phyloP scores from a whole-genome alignment of 92 coral and sea anemone genomes.

The Porites lobata region DNA sequence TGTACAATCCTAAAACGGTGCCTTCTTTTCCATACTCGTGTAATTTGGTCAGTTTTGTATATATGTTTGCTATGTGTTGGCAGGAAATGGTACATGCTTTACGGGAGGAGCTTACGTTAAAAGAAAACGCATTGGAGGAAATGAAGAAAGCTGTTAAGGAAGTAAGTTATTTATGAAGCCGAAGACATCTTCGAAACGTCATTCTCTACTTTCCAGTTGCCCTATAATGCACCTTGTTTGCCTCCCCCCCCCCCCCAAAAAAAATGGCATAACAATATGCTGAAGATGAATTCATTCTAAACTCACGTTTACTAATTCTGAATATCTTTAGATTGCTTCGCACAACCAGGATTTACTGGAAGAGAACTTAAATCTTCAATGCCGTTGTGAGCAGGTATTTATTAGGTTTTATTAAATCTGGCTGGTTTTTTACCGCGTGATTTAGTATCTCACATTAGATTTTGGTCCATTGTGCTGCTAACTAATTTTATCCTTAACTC shows the following conservation, averaged over 20 bases:
- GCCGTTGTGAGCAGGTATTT: conserved; percentile 79
- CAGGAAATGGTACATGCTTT: conserved; percentile 86
- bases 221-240: no score
- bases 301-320: not conserved
- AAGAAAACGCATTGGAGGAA: conserved; percentile 71
- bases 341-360: conserved; percentile 89
- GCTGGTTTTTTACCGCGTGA: no score
- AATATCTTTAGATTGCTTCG: conserved; percentile 65
- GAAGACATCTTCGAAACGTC: no score
- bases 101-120: conserved; percentile 70
- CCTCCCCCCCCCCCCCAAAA: no score
- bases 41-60: not conserved
- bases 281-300: no score
- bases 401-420: not conserved
- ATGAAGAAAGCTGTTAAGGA: conserved; percentile 79
- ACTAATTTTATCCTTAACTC: not conserved
- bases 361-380: conserved; percentile 79
- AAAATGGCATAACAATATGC: no score
- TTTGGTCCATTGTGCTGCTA: no score
- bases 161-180: conserved; percentile 30
- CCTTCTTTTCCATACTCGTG: not conserved
- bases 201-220: no score
- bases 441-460: no score
- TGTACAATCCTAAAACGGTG: no score
- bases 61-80: not conserved